phyloP scores from a whole-genome alignment of 2,113 vertebrate genomes.

The Copsychus sechellarum region DNA sequence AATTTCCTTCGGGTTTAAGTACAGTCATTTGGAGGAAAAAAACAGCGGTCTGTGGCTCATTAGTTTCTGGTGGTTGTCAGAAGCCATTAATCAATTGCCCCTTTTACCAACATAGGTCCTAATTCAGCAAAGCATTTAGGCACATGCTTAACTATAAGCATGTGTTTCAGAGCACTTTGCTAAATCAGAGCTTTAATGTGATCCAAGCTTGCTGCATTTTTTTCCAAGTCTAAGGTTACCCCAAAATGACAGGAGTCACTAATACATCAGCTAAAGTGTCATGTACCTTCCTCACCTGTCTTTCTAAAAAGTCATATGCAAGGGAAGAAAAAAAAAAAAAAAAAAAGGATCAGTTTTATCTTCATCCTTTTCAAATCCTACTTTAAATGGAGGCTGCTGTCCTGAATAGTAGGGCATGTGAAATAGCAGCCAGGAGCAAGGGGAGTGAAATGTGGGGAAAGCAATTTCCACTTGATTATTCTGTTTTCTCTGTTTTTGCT shows the following conservation, averaged over 20 bases:
- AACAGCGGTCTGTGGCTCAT: constrained; percentile 38
- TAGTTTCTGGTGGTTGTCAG: constrained; percentile 67
- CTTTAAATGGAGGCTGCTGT: not conserved
- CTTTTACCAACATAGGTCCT: constrained; percentile 33
- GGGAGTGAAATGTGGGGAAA: not conserved
- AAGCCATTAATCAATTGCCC: constrained; percentile 60
- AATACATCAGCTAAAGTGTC: not conserved
- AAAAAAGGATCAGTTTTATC: not conserved
- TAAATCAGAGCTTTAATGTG: constrained; percentile 33
- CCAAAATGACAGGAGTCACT: not conserved
- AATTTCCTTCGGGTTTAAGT: constrained; percentile 46
- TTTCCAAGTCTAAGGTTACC: constrained; percentile 4
- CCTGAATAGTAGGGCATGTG: not conserved
- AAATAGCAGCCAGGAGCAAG: not conserved
- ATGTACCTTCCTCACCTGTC: not conserved
- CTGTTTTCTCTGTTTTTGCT: not conserved
- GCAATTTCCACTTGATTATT: not conserved
- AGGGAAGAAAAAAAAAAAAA: not conserved
- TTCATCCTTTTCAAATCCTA: not conserved
- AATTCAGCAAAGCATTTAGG: constrained; percentile 56
- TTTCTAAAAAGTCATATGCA: not conserved
- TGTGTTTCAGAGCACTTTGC: constrained; percentile 35
- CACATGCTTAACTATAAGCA: constrained; percentile 20
- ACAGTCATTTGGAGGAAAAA: constrained; percentile 35
- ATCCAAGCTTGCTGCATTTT: not conserved